Evolutionary conservation across 1,140 invertebrate genomes (phyloP), one percentile per base, ranked within the genome.

Genomic region (Sipha flava): DNA sequence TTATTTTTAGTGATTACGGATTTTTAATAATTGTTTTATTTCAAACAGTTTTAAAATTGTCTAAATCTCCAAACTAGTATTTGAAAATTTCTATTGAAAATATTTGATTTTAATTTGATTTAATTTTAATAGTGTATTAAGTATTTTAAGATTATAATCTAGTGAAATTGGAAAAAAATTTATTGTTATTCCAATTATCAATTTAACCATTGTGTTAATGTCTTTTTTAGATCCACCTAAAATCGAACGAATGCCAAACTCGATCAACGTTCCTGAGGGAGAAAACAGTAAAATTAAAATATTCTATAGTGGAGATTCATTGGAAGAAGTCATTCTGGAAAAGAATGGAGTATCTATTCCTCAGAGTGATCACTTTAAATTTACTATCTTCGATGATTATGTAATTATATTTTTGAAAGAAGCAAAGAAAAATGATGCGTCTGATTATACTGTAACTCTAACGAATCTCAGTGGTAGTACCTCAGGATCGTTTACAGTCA

Each of bases 241-340:
- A 77, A 98, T 99, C 82, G 95, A 96, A 70, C 90, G 96, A 47
- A 94, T 96, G 85, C 96, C 97, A 16, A 91, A 90, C 18, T 92
- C 96, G 84, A 87, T 97, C 1, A 93, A 95, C 84, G 88, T 97
- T 37, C 94, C 96, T 1, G 95, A 98, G 86, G 91, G 93, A 26
- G 95, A 98, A 82, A 98, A 99, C 84, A 93, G 95, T 2, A 97
- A 97, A 85, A 94, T 98, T 82, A 98, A 98, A 86, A 92, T 97
- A 54, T 92, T 92, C 84, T 97, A 95, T 86, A 91, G 91, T 79
- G 95, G 95, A n/a, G 94, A 96, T 86, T 93, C 95, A 85, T 95
- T 96, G 40, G 92, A 97, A 84, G 91, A 94, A 64, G 91, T 98
- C 47, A 90, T 89, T 4, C 87, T 99, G 29, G 91, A 88, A 66